Evolutionary conservation across 2,113 vertebrate species (phyloP), one percentile per base, ranked within the genome.

Genomic region (Indri indri): DNA sequence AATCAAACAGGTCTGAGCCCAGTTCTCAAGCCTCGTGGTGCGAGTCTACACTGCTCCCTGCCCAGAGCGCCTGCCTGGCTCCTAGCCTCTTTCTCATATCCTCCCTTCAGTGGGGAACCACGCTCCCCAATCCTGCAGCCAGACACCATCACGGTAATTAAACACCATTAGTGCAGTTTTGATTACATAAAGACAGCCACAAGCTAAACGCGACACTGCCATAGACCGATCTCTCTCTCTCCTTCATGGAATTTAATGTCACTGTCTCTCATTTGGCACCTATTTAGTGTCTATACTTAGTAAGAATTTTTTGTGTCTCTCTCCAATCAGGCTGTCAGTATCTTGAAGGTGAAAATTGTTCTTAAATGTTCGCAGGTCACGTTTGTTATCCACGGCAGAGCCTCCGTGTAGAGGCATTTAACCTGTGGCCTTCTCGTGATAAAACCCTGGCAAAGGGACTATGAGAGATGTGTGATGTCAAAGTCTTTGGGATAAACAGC

Each of bases 41-140:
- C 8, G 12, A 34, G 40, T 52, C 42, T 14, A 1, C 54, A 13
- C 45, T 40, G 22, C 4, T 74, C 32, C 34, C 32, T 12, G 18
- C 42, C 16, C 4, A 18, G 18, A 52, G 83, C 4, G 6, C 57
- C 37, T 10, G 40, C 1, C 23, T 54, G 11, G 25, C 25, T 70
- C 3, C 77, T 23, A 9, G 2, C n/a, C 50, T 8, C 18, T 3
- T n/a, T 22, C 40, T 42, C 40, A 40, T 45, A 1, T 5, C 27
- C 76, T 68, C 22, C 25, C 25, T 30, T 16, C 5, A 30, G 7
- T 4, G 20, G 59, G 68, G 57, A 66, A 8, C 8, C 34, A 32
- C 13, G 1, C 1, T 0, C 45, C 25, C 11, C 23, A 25, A 8
- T 5, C 18, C 61, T 50, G 74, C 18, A 1, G 6, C 13, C 79